Evolutionary conservation across 2,113 vertebrate genomes (phyloP), one percentile per base, ranked within the genome.

Genomic region (Phocoena phocoena): DNA sequence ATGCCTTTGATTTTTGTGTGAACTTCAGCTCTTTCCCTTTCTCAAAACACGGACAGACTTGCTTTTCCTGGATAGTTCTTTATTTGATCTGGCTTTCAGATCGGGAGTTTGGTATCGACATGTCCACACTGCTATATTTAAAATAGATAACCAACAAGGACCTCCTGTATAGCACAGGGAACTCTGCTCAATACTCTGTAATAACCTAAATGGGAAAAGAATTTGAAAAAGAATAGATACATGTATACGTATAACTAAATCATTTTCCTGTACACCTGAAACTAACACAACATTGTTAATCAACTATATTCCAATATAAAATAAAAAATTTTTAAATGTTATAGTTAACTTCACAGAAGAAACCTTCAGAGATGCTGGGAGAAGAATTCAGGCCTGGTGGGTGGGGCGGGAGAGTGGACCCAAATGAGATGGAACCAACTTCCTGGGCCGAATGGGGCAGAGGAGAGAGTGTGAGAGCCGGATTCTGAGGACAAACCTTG

Each of bases 391-490:
- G 65, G 38, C 8, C 71, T 44, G 36, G 17, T 0, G 1, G 3
- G 14, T 53, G 31, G 31, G n/a, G n/a, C 2, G 13, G 20, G 83
- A 9, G 6, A 31, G 44, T 1, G 53, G n/a, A 44, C 36, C 23
- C n/a, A 0, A 11, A 3, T 4, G 9, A 33, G 55, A 33, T 20
- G 47, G 50, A 88, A 44, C 36, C 20, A 70, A 12, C 18, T 5
- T 53, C 41, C 44, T 13, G 50, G 47, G n/a, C 28, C 28, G 21
- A 76, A 28, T 31, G 18, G 36, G 67, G 6, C 73, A 67, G 38
- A 26, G 14, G 14, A 36, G 28, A 36, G 21, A 1, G 12, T 0
- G 1, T 55, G 53, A 36, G 76, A 18, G 23, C 10, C 0, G 1
- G 33, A 26, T 63, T 38, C 0, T 53, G 33, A 74, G 62, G 31